phyloP scores from a whole-genome alignment of 2,888 invertebrate genomes.

The Volucella inanis region DNA sequence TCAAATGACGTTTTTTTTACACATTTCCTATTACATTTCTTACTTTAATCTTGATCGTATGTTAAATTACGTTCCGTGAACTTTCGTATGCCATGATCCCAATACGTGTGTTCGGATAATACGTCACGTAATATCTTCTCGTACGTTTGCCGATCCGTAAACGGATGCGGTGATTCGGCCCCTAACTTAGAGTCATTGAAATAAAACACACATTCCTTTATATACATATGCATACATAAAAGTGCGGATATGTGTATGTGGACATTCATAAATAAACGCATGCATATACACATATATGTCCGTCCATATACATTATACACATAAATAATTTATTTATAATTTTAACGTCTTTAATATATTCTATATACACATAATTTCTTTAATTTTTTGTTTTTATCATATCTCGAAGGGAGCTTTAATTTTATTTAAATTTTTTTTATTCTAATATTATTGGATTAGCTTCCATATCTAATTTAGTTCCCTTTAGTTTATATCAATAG shows the following conservation, averaged over 20 bases:
- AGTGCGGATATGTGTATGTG: neutral
- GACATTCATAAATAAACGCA: neutral
- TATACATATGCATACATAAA: slow-evolving; percentile 11
- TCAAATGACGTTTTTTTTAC: no score
- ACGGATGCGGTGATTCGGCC: no score
- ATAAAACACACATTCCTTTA: neutral
- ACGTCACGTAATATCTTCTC: no score
- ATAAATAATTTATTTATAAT: slow-evolving; percentile 41
- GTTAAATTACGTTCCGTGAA: no score
- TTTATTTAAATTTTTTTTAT: neutral
- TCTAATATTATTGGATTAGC: neutral
- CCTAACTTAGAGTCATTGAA: no score
- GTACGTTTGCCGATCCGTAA: no score
- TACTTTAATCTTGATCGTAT: no score
- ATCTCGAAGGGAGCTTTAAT: neutral
- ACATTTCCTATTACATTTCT: no score
- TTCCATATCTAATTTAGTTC: neutral
- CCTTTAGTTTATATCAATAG: neutral
- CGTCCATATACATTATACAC: slow-evolving; percentile 23
- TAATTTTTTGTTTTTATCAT: neutral
- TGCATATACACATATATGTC: slow-evolving; percentile 5
- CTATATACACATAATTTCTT: slow-evolving; percentile 18
- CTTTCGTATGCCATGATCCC: no score
- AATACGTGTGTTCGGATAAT: no score
- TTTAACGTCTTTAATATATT: slow-evolving; percentile 27